Evolutionary conservation across 2,888 invertebrate species (phyloP), one percentile per base, ranked within the genome.

Genomic region (Drosophila lacicola): DNA sequence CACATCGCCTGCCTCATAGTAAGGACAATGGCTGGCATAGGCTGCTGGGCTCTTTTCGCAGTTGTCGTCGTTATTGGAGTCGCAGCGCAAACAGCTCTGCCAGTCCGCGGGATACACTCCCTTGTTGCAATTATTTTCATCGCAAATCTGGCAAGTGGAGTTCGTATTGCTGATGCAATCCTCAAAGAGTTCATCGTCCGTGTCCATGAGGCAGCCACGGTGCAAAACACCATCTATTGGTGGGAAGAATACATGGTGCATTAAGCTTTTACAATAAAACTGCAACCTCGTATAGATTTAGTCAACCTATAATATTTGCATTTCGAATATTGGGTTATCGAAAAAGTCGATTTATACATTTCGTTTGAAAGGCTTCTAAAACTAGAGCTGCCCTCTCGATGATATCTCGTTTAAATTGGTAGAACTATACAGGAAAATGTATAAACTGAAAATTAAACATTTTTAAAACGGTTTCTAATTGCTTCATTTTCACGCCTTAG

Each of bases 131-230:
- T n/a, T 5, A 4, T 76, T 70, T 2, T 46, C 4, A 41, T 46
- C 33, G 47, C 91, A 91, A 0, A 80, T 10, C 10, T 74, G 56
- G 53, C 91, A 91, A 13, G 57, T 75, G 14, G 41, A 3, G 51
- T 81, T 82, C 5, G 21, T 39, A 17, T 65, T 76, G 33, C 80
- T 80, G 2, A 45, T 6, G 41, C 91, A 91, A 4, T 86, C 80
- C 2, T 86, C 70, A 14, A 79, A 90, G 1, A 83, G 29, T 0
- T 78, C 71, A 17, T 88, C 82, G 1, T 57, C 37, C 2, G 72
- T 47, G 41, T 89, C 78, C 47, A 84, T 82, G 0, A 90, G 42
- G 47, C 91, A 91, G 8, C 90, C 91, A 13, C 91, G 92, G 4
- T 51, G 2, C 4, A 91, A 54, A 2, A 78, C 54, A 21, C 90